Base-by-base conservation (phyloP, 1,140 invertebrate genomes). In the Diploscapter pachys region DNA sequence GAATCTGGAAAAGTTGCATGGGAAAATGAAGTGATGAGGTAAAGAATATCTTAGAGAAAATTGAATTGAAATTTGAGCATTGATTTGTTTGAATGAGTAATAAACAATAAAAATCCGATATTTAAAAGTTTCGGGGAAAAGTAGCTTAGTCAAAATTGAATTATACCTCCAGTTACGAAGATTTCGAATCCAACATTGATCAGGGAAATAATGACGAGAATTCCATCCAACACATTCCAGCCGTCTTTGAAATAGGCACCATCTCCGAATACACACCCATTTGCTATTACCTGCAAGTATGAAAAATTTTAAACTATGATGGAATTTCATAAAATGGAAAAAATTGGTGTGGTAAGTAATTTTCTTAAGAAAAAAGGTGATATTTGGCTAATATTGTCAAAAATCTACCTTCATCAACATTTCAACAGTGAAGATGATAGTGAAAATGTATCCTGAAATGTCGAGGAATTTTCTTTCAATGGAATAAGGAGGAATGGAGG, bases 211-310 rank as follows among this genome's bases (percentile, higher is more conserved):
- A 93, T 92, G 70, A 99, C 97, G 63, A 99, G 90, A 66, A 93
- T 92, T 67, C 96, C 96, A 86, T 99, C 97, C 94, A 99, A 97
- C 74, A 98, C 92, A 86, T 99, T 99, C 97, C 96, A 99, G 31
- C 96, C 95, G 78, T 94, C 96, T 75, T 93, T 95, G 83, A 98
- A 94, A 87, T 99, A 99, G 4, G 95, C 93, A 81, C 94, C 91
- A 69, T 86, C 84, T n/a, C 95, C 95, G 82, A 98, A 92, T 81
- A 97, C 90, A 90, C 98, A 93, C 67, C 95, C 94, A 80, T 93
- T 91, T 53, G 95, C 92, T 71, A 97, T 90, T 50, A 98, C 93
- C 94, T 93, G 82, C 31, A 31, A 31, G 31, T 31, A 31, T 31
- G 31, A 31, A 31, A 31, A 31, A 31, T 31, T 31, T 31, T 31